Percentiles rank a stretch among this genome's conserved stretches.
phyloP scores from a whole-genome alignment of 2,888 invertebrate genomes.

The Druceiella hillmani region DNA sequence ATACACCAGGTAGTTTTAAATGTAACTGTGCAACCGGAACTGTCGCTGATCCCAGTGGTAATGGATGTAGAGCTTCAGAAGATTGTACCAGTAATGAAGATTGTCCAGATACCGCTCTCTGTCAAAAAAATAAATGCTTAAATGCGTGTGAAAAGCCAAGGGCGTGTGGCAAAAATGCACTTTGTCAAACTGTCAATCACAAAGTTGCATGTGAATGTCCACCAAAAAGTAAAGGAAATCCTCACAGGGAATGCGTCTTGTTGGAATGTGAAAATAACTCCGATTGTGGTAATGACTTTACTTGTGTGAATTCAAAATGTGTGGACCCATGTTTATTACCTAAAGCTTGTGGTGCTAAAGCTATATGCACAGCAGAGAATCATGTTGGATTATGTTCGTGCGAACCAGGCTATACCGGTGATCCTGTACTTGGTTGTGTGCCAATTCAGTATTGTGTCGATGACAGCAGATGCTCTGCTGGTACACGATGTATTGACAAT shows the following conservation, averaged over 20 bases:
- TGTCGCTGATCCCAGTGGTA: constrained; percentile 66
- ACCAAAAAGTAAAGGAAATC: constrained; percentile 68
- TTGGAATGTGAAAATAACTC: constrained; percentile 74
- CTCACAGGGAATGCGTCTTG: constrained; percentile 63
- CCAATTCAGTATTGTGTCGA: constrained; percentile 76
- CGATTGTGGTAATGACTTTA: constrained; percentile 65
- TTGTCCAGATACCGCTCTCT: constrained; percentile 72
- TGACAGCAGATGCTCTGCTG: constrained; percentile 77
- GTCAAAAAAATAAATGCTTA: constrained; percentile 67
- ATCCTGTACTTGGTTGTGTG: constrained; percentile 80
- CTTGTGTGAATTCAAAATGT: constrained; percentile 76
- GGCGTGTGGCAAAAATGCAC: constrained; percentile 70
- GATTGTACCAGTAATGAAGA: constrained; percentile 76
- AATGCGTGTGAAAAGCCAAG: constrained; percentile 66
- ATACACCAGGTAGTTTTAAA: constrained; percentile 69
- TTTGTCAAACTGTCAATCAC: constrained; percentile 66
- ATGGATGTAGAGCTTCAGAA: constrained; percentile 76
- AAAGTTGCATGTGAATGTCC: constrained; percentile 70
- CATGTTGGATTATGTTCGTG: constrained; percentile 83
- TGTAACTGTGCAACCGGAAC: constrained; percentile 76
- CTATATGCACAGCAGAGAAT: constrained; percentile 68
- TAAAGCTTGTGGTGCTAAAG: constrained; percentile 78
- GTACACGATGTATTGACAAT: constrained; percentile 78
- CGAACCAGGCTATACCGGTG: constrained; percentile 76
- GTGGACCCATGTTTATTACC: constrained; percentile 74